Percentiles rank a stretch among this genome's conserved stretches.
These are phyloP conservation scores for Drosophila punjabiensis DNA, from an alignment of 1,140 invertebrate genomes.

Conservation along the genomic window DNA sequence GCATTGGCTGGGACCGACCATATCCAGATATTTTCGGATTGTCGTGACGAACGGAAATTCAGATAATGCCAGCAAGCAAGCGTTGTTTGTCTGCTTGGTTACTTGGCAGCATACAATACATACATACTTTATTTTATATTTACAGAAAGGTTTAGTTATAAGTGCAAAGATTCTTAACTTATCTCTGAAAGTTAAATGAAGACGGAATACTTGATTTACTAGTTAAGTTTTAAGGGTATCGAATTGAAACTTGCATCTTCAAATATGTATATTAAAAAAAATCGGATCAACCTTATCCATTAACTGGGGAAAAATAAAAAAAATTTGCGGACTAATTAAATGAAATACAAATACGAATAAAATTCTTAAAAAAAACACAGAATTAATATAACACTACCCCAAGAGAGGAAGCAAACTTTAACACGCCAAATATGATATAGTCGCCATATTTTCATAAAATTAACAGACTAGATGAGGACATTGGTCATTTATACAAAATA, in stretches of 20 bases:
- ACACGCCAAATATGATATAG: too few relatives aligned
- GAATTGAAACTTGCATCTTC: not conserved
- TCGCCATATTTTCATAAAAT: too few relatives aligned
- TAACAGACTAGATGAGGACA: too few relatives aligned
- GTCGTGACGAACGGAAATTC: constrained; percentile 7
- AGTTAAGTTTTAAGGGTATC: not conserved
- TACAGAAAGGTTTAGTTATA: not conserved
- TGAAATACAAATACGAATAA: too few relatives aligned
- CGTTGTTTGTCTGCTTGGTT: not conserved
- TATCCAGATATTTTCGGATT: constrained; percentile 65
- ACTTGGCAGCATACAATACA: not conserved
- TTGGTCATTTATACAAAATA: too few relatives aligned
- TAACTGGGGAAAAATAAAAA: not conserved
- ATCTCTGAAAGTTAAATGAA: not conserved
- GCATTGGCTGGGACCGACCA: constrained; percentile 42
- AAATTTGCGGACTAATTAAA: too few relatives aligned
- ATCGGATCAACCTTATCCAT: not conserved
- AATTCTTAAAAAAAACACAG: too few relatives aligned
- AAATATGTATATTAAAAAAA: not conserved
- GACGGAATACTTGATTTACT: not conserved
- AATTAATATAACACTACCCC: too few relatives aligned
- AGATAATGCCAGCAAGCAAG: not conserved
- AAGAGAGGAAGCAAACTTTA: too few relatives aligned
- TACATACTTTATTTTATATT: not conserved
- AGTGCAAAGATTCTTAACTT: constrained; percentile 1